Base-by-base conservation (phyloP, 2,888 invertebrate species). In the Norana najaformis region DNA sequence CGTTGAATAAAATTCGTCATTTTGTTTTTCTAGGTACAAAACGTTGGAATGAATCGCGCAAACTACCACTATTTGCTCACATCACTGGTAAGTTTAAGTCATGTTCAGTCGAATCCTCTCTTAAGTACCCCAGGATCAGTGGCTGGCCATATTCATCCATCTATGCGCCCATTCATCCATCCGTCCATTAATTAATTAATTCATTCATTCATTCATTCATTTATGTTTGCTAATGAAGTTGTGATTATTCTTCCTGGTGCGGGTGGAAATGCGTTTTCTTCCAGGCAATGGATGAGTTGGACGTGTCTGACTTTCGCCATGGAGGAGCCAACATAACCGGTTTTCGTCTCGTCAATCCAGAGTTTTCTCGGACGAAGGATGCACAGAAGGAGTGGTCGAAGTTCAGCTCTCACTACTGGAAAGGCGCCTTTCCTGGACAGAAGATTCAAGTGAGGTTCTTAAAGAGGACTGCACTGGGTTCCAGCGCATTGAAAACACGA, bases 271-370 rank as follows among this genome's bases (percentile, higher is more conserved):
- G n/a, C n/a, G n/a, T 53, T 47, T 18, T 90, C 93, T 92, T 47
- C 14, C 95, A 98, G 97, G 98, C 98, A 95, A 96, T 98, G 91
- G 97, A 98, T 93, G 97, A 97, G 90, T 97, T 98, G 82, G 97
- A 98, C 95, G 96, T 98, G 93, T 97, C 98, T 94, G 97, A 98
- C 95, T 98, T 98, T 95, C 97, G 97, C 94, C 97, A 98, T 95
- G 97, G 98, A 20, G 98, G 98, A 82, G 98, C 98, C 39, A 98
- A 98, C 95, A 97, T 99, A 92, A 98, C 98, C 2, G 98, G 98
- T 14, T 97, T 98, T 94, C 96, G 98, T 92, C 95, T 98, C 92
- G 97, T 98, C 88, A 97, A 98, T 95, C 97, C 97, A 38, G 96
- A 97, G 34, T 69, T 85, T 20, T 47, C 88, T 8, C 88, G 39